Conservation (phyloP, 2,888 invertebrate genomes). For the Caenorhabditis macrosperma region DNA sequence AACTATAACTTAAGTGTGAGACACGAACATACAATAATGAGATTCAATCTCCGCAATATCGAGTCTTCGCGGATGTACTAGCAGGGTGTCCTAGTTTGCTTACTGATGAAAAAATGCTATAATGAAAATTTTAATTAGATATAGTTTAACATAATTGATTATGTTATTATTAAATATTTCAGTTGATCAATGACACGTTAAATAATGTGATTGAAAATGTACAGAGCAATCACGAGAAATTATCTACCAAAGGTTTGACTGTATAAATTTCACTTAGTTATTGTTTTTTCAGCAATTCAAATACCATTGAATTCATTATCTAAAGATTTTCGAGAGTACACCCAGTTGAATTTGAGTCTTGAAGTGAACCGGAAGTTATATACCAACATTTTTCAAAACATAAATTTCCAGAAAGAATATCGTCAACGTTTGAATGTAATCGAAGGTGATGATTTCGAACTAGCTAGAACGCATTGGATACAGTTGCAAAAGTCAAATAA, state of each 20-base stretch:
- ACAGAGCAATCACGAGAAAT: slow-evolving; percentile 32
- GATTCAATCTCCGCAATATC: too few species aligned
- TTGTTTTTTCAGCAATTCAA: slow-evolving; percentile 19
- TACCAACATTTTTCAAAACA: too few species aligned
- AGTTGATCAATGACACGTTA: slow-evolving; percentile 63
- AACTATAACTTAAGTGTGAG: too few species aligned
- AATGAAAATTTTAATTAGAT: too few species aligned
- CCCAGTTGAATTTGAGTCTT: slow-evolving; percentile 17
- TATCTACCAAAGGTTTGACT: slow-evolving; percentile 16
- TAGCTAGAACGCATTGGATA: slow-evolving; percentile 77
- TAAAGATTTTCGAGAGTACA: slow-evolving; percentile 35
- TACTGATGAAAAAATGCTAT: too few species aligned
- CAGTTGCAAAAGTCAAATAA: slow-evolving; percentile 75
- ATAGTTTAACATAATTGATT: too few species aligned
- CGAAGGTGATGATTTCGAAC: slow-evolving; percentile 59
- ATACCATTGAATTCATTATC: neutral
- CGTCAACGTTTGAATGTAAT: slow-evolving; percentile 18
- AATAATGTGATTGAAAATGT: slow-evolving; percentile 56
- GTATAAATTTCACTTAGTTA: neutral
- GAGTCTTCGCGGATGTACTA: too few species aligned
- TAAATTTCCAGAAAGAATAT: slow-evolving; percentile 44
- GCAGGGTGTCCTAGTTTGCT: too few species aligned
- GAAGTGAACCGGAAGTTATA: slow-evolving; percentile 2
- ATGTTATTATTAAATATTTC: slow-evolving; percentile 12
- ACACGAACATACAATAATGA: too few species aligned